Evolutionary conservation across 2,888 invertebrate genomes (phyloP).

Genomic region (Chymomyza procnemis): DNA sequence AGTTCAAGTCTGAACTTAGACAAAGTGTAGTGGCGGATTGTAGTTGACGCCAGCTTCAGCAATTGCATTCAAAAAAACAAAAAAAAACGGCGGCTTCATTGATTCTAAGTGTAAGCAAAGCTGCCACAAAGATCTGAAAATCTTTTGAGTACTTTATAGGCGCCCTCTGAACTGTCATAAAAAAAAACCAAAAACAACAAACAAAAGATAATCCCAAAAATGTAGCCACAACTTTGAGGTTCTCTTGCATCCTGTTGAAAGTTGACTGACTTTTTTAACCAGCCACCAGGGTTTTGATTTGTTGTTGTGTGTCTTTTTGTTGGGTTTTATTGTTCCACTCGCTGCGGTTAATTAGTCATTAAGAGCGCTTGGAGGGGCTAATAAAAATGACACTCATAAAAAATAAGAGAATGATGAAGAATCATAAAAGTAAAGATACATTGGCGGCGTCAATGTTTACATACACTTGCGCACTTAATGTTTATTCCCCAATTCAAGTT

Average conservation of each 20-base stretch:
- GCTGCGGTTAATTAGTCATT: slow-evolving; percentile 62
- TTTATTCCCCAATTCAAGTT: neutral
- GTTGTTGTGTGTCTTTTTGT: slow-evolving; percentile 38
- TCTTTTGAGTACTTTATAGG: neutral
- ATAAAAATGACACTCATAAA: slow-evolving; percentile 68
- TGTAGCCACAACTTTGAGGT: neutral
- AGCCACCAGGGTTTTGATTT: neutral
- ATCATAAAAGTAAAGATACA: neutral
- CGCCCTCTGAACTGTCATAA: neutral
- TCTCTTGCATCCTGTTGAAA: neutral
- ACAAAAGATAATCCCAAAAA: neutral
- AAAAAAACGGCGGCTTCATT: neutral
- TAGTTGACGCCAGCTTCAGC: neutral
- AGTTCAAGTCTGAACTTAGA: neutral
- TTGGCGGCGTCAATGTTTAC: neutral
- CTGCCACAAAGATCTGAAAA: no score
- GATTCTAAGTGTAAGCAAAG: neutral
- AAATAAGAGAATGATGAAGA: slow-evolving; percentile 11
- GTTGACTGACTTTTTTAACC: neutral
- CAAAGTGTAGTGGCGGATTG: neutral
- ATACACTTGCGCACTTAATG: neutral
- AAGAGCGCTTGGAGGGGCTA: slow-evolving; percentile 40
- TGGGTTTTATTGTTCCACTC: slow-evolving; percentile 28
- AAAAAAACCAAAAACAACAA: no score
- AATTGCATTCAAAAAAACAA: no score